These are phyloP conservation scores for Microtus pennsylvanicus DNA, from an alignment of 2,113 vertebrate genomes.

Conservation along the genomic window DNA sequence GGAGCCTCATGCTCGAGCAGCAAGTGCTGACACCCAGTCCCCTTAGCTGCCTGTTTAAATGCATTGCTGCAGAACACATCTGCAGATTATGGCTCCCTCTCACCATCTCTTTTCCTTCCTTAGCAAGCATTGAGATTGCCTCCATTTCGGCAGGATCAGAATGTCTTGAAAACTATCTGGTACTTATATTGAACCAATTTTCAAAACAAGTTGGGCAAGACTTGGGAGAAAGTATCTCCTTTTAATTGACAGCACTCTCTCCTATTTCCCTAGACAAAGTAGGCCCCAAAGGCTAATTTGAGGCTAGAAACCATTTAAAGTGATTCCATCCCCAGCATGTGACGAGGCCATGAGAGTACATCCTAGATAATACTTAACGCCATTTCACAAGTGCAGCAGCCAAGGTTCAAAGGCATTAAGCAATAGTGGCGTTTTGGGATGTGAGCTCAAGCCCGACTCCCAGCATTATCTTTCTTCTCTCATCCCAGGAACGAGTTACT, in stretches of 20 bases:
- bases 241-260: conserved; percentile 12
- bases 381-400: neutral
- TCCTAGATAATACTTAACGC: neutral
- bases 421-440: neutral
- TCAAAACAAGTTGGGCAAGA: conserved; percentile 24
- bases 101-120: neutral
- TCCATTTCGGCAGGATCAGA: conserved; percentile 20
- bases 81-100: neutral
- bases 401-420: conserved; percentile 11
- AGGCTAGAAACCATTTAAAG: conserved; percentile 42
- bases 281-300: conserved; percentile 16
- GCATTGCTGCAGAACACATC: neutral
- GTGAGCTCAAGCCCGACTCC: neutral
- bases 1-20: neutral
- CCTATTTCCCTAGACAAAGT: conserved; percentile 8
- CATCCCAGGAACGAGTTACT: neutral
- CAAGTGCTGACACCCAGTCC: neutral
- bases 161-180: neutral
- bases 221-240: conserved; percentile 18
- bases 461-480: neutral
- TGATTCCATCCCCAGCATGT: neutral
- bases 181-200: conserved; percentile 44
- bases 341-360: neutral
- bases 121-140: neutral
- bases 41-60: neutral